Evolutionary conservation across 2,888 invertebrate species (phyloP).

Genomic region (Julus scanicus): DNA sequence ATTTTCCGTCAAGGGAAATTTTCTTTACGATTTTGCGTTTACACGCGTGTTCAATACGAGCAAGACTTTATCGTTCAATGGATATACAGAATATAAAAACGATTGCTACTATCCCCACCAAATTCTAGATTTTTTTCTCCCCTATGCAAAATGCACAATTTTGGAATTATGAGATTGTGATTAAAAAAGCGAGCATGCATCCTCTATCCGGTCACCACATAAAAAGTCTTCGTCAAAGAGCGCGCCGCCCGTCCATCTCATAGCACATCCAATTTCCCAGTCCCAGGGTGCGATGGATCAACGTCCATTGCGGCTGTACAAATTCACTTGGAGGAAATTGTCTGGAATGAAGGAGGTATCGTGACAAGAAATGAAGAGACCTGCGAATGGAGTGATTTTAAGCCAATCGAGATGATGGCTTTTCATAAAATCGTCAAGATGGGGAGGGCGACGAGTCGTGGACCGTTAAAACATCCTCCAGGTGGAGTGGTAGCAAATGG

Average conservation of each 20-base stretch:
- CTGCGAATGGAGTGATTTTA: not conserved
- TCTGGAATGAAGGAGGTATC: not conserved
- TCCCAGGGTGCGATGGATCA: not conserved
- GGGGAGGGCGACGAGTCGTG: not conserved
- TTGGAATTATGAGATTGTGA: not conserved
- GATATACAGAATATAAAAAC: constrained; percentile 28
- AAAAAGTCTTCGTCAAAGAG: not conserved
- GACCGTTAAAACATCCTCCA: constrained; percentile 23
- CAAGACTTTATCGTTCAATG: not conserved
- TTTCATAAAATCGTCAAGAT: not conserved
- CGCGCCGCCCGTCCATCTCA: not conserved
- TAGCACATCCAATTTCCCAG: not conserved
- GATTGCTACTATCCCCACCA: constrained; percentile 37
- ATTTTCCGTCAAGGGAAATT: not conserved
- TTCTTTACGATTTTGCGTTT: not conserved
- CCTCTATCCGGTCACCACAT: not conserved
- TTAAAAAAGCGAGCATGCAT: constrained; percentile 20
- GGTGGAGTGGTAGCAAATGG: constrained; percentile 27
- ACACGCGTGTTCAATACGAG: not conserved
- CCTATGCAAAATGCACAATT: not conserved
- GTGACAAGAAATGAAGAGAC: not conserved
- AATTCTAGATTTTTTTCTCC: not conserved
- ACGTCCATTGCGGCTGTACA: constrained; percentile 15
- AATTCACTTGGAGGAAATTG: not conserved
- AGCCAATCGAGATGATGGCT: not conserved